Conservation (phyloP, 2,797 vertebrate genomes). For the Aulostomus chinensis region DNA sequence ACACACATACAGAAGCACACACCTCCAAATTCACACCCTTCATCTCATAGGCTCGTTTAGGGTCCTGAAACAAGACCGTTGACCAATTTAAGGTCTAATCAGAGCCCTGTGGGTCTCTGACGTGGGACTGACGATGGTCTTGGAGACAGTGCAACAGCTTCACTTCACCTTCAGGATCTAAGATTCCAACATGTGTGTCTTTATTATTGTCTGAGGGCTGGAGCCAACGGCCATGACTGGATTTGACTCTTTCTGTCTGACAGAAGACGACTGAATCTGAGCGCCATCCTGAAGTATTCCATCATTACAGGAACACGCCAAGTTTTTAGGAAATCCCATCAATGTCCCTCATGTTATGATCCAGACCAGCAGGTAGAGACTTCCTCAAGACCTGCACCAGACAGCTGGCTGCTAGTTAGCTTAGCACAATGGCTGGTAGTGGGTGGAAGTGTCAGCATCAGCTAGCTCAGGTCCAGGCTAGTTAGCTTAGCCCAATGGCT, state of each 20-base stretch:
- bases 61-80: slow-evolving; percentile 62
- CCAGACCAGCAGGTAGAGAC: too few species aligned
- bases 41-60: slow-evolving; percentile 60
- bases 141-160: slow-evolving; percentile 64
- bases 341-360: too few species aligned
- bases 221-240: not conserved
- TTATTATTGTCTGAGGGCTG: too few species aligned
- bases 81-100: slow-evolving; percentile 42
- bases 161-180: slow-evolving; percentile 32
- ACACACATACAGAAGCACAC: slow-evolving; percentile 30
- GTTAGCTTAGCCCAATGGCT: too few species aligned
- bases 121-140: slow-evolving; percentile 50
- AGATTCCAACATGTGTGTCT: slow-evolving; percentile 29
- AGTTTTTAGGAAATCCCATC: too few species aligned
- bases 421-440: too few species aligned
- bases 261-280: too few species aligned
- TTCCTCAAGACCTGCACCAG: too few species aligned
- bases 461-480: too few species aligned
- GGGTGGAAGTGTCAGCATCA: too few species aligned
- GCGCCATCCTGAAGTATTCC: slow-evolving; percentile 15
- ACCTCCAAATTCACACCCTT: slow-evolving; percentile 29
- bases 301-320: slow-evolving; percentile 41
- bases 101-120: slow-evolving; percentile 50
- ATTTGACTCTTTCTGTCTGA: too few species aligned
- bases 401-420: too few species aligned